Evolutionary conservation across 1,140 invertebrate species (phyloP).

Genomic region (Melipona quadrifasciata): DNA sequence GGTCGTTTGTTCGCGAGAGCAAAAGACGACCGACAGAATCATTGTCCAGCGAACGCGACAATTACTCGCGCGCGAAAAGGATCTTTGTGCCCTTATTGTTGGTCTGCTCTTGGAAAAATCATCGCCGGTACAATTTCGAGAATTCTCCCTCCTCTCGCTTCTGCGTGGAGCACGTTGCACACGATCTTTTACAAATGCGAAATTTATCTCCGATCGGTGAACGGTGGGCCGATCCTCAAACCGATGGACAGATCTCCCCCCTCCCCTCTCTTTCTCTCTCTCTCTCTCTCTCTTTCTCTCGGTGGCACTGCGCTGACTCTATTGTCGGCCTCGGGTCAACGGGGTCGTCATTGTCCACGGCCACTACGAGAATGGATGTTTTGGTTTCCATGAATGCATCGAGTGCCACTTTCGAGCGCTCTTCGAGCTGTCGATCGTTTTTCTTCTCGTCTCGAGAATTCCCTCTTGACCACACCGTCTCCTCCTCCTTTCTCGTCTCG

Average conservation of each 20-base stretch:
- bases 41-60: constrained; percentile 48
- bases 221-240: constrained; percentile 18
- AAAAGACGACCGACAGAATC: constrained; percentile 14
- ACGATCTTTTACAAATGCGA: constrained; percentile 64
- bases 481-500: constrained; percentile 15
- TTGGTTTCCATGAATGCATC: constrained; percentile 68
- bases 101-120: constrained; percentile 28
- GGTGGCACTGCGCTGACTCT: constrained; percentile 44
- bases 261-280: too few relatives aligned
- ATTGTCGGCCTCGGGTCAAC: constrained; percentile 61
- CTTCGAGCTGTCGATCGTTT: constrained; percentile 29
- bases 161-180: constrained; percentile 23
- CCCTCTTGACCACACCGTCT: not conserved
- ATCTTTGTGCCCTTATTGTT: constrained; percentile 38
- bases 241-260: constrained; percentile 9
- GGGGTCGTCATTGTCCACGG: constrained; percentile 56
- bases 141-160: constrained; percentile 33
- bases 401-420: constrained; percentile 64
- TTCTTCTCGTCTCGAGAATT: constrained; percentile 30
- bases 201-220: constrained; percentile 71
- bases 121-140: constrained; percentile 15
- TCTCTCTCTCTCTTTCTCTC: constrained; percentile 3
- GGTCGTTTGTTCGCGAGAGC: constrained; percentile 48
- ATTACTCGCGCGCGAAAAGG: constrained; percentile 43
- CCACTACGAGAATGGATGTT: constrained; percentile 62